These are phyloP conservation scores for Passer montanus DNA, from an alignment of 2,113 vertebrate genomes.

Conservation along the genomic window DNA sequence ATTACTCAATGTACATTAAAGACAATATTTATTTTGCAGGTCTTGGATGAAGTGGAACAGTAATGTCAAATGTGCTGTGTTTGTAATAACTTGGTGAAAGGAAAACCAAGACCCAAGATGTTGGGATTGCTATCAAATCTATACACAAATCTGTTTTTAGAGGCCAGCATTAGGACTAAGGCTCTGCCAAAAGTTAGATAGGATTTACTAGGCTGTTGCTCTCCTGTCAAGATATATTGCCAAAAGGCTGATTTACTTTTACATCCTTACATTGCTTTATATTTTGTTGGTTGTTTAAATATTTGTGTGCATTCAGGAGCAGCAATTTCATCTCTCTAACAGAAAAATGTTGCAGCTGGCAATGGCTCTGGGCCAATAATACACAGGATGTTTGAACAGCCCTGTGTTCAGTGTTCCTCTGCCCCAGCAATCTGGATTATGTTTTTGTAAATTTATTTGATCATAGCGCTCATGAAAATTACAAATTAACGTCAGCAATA, in stretches of 20 bases:
- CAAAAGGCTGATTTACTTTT: background rate
- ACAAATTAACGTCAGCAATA: background rate
- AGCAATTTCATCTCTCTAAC: constrained; percentile 3
- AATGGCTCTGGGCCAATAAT: constrained; percentile 51
- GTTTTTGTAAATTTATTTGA: constrained; percentile 56
- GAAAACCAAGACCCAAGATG: background rate
- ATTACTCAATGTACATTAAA: background rate
- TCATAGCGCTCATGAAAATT: background rate
- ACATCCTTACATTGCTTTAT: background rate
- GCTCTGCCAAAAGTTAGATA: background rate
- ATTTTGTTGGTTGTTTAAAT: background rate
- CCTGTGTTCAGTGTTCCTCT: constrained; percentile 31
- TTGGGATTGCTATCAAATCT: background rate
- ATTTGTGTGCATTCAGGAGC: constrained; percentile 1
- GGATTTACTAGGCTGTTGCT: background rate
- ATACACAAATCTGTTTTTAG: background rate
- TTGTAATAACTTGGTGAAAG: background rate
- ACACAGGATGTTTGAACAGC: constrained; percentile 51
- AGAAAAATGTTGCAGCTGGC: constrained; percentile 50
- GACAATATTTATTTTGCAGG: background rate
- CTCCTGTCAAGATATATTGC: background rate
- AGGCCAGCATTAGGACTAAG: background rate
- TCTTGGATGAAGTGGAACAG: background rate
- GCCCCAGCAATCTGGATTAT: constrained; percentile 51
- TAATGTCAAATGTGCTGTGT: background rate